Conservation (phyloP, 2,797 vertebrate species). For the Cryptoprocta ferox region DNA sequence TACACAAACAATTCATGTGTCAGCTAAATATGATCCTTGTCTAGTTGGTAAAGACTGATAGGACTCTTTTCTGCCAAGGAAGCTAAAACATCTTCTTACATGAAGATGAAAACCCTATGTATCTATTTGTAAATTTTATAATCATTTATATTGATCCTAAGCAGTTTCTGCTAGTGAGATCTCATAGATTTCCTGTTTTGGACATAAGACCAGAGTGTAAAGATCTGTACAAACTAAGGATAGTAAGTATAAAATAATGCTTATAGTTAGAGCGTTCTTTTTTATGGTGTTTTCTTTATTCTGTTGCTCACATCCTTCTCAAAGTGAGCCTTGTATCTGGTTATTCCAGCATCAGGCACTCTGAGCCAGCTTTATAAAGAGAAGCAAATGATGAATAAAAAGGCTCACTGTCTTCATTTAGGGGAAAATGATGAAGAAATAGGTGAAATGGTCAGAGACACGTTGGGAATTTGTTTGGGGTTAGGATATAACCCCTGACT, state of each 20-base stretch:
- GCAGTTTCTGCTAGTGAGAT: constrained; percentile 21
- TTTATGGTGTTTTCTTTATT: not conserved
- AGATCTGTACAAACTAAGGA: not conserved
- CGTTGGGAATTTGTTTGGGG: not conserved
- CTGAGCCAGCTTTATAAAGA: constrained; percentile 41
- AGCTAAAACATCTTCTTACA: not conserved
- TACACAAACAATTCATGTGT: not conserved
- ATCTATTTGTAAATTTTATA: constrained; percentile 6
- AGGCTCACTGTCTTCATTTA: not conserved
- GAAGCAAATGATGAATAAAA: not conserved
- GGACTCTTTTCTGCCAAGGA: not conserved
- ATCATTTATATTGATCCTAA: constrained; percentile 11
- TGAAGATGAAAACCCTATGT: not conserved
- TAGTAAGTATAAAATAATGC: not conserved
- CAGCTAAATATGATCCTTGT: not conserved
- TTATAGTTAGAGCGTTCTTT: not conserved
- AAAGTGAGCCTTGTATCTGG: not conserved
- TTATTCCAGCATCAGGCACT: not conserved
- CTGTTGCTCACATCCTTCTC: not conserved
- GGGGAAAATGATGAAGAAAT: not conserved
- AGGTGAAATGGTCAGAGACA: not conserved
- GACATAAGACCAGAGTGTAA: not conserved
- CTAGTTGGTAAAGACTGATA: not conserved
- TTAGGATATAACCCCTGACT: not conserved
- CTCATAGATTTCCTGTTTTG: constrained; percentile 16